Base-by-base conservation (phyloP, 2,797 vertebrate genomes). In the Arrhamphus sclerolepis region DNA sequence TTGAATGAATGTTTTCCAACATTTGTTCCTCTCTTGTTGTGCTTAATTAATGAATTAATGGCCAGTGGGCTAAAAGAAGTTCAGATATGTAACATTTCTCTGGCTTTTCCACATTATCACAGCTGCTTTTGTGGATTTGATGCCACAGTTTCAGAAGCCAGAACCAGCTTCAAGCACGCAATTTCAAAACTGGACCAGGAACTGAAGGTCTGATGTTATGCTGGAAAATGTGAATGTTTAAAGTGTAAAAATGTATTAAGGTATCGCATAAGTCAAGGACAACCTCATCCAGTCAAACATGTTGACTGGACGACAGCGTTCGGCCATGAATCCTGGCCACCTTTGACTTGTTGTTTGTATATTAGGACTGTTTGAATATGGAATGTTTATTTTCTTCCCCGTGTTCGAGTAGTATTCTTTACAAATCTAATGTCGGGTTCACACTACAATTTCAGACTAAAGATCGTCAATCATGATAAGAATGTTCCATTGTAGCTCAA, bases 321-420 rank as follows among this genome's bases (percentile, higher is more conserved):
- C 31, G 17, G 10, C 20, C 4, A 24, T 20, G 3, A 17, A 74
- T 34, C 17, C 48, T 6, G 61, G 41, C 73, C 57, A n/a, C 65
- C 63, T 83, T 81, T 46, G 78, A 52, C 57, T 53, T 52, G 16
- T 46, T 71, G 41, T 75, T 76, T 82, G 75, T 77, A 70, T 28
- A 73, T 70, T 60, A 51, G 46, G 79, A 82, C 72, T 73, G 76
- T 87, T 71, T 80, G 50, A 80, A 75, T 64, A 65, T 63, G 55
- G 85, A 89, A 89, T 87, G 80, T 82, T 80, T 52, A 34, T 79
- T 78, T 74, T 11, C 31, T 24, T 75, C 44, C 55, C 40, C 66
- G 62, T 72, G 42, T 74, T 62, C 65, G n/a, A n/a, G n/a, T 70
- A 48, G 55, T 38, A 63, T 75, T 67, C 49, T 68, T 70, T 77